A percentile compares a stretch with the other conserved stretches of the same genome.
phyloP scores from a whole-genome alignment of 2,113 vertebrate species.

The Tachysurus fulvidraco region DNA sequence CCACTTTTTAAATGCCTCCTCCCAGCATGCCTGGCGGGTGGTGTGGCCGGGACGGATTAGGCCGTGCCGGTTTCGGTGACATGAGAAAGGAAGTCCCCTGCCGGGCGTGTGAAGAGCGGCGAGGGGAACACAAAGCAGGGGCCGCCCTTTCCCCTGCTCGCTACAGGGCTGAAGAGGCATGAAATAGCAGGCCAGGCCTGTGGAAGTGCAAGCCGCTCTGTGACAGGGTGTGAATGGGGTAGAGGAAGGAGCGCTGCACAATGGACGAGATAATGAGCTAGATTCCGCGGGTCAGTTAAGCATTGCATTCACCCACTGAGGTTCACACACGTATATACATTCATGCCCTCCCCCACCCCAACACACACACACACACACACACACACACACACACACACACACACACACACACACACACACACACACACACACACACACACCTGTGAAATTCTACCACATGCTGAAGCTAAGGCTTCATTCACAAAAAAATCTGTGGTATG shows the following conservation, averaged over 20 bases:
- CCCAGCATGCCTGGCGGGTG: conserved; percentile 75
- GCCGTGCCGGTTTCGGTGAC: conserved; percentile 81
- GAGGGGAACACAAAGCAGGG: conserved; percentile 77
- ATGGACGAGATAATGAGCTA: conserved; percentile 78
- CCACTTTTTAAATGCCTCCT: conserved; percentile 76
- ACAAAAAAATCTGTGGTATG: conserved; percentile 26
- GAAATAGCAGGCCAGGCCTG: conserved; percentile 83
- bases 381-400: conserved; percentile 10
- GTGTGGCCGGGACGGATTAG: conserved; percentile 75
- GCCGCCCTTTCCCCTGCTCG: conserved; percentile 74
- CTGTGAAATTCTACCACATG: conserved; percentile 25
- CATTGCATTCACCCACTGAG: conserved; percentile 74
- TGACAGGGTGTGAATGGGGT: conserved; percentile 78
- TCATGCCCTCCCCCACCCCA: neutral
- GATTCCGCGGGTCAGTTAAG: conserved; percentile 83
- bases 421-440: conserved; percentile 29
- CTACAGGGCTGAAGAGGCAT: conserved; percentile 78
- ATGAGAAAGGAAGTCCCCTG: conserved; percentile 82
- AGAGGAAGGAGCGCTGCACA: conserved; percentile 75
- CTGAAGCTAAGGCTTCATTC: conserved; percentile 12
- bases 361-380: too few species aligned
- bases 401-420: conserved; percentile 32
- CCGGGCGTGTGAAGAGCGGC: conserved; percentile 77
- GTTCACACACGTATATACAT: conserved; percentile 42
- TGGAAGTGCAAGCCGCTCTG: conserved; percentile 80